A percentile compares a stretch with the other conserved stretches of the same genome.
These are phyloP conservation scores for Callitettix versicolor DNA, from an alignment of 1,140 invertebrate genomes.

Conservation along the genomic window DNA sequence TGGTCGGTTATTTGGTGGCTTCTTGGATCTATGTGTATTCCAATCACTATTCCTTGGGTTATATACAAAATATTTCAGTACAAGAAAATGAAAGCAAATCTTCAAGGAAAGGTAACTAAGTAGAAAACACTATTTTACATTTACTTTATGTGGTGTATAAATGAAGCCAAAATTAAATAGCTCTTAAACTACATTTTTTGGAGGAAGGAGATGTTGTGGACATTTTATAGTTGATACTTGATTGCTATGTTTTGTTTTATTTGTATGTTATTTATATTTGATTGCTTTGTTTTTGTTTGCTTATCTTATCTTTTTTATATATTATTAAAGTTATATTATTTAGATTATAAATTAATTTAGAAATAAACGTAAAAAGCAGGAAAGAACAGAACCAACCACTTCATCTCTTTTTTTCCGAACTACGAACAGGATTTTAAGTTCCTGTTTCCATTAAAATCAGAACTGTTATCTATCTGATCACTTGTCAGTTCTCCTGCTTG, in stretches of 20 bases:
- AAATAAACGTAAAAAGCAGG: no score
- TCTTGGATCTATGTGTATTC: slow-evolving; percentile 33
- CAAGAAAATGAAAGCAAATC: slow-evolving; percentile 28
- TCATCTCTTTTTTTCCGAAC: no score
- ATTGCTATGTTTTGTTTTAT: neutral
- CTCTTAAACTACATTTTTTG: neutral
- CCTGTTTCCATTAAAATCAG: no score
- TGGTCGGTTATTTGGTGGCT: slow-evolving; percentile 33
- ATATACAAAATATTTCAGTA: slow-evolving; percentile 31
- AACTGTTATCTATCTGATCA: no score
- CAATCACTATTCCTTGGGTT: slow-evolving; percentile 34
- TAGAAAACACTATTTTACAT: neutral
- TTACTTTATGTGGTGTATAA: neutral
- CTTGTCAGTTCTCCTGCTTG: no score
- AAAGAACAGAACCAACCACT: no score
- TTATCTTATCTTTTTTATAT: no score
- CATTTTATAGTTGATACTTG: neutral
- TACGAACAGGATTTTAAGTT: no score
- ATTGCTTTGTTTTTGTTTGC: neutral
- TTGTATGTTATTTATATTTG: neutral
- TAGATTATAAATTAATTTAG: no score
- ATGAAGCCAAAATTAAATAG: neutral
- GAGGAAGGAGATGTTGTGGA: neutral
- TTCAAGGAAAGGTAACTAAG: slow-evolving; percentile 35
- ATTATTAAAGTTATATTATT: no score